Conservation (phyloP, 2,888 invertebrate species). For the Hypsopygia costalis region DNA sequence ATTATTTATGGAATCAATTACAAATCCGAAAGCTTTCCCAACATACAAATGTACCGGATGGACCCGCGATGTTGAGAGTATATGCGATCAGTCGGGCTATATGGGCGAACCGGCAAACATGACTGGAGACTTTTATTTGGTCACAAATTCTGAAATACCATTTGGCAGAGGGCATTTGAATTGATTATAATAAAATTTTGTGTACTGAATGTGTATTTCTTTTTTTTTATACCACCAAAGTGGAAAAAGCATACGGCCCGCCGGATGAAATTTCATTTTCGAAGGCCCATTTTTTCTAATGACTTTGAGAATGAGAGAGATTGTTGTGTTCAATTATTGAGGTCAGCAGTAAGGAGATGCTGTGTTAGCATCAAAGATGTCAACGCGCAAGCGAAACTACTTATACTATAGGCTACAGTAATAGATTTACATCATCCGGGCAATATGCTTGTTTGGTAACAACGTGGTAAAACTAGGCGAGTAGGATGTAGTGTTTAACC, state of each 20-base stretch:
- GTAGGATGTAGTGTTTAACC: too few relatives aligned
- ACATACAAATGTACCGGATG: constrained; percentile 75
- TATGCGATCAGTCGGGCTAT: constrained; percentile 39
- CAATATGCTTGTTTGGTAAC: not conserved
- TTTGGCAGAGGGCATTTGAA: constrained; percentile 53
- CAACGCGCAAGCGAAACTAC: not conserved
- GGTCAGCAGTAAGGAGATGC: not conserved
- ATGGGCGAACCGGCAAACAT: constrained; percentile 79
- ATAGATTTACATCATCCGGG: not conserved
- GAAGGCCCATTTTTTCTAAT: too few relatives aligned
- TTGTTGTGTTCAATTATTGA: not conserved
- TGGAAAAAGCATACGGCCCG: too few relatives aligned
- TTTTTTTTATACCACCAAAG: too few relatives aligned
- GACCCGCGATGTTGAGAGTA: constrained; percentile 38
- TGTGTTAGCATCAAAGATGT: not conserved
- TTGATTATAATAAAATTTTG: too few relatives aligned
- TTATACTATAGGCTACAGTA: not conserved
- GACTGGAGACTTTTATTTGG: constrained; percentile 79
- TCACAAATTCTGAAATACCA: constrained; percentile 74
- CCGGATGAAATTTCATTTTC: too few relatives aligned
- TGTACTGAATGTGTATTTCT: too few relatives aligned
- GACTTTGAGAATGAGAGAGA: too few relatives aligned
- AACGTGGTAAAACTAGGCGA: too few relatives aligned
- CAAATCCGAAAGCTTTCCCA: constrained; percentile 68
- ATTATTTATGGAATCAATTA: constrained; percentile 83